Evolutionary conservation across 1,140 invertebrate genomes (phyloP).

Genomic region (Pogonomyrmex californicus): DNA sequence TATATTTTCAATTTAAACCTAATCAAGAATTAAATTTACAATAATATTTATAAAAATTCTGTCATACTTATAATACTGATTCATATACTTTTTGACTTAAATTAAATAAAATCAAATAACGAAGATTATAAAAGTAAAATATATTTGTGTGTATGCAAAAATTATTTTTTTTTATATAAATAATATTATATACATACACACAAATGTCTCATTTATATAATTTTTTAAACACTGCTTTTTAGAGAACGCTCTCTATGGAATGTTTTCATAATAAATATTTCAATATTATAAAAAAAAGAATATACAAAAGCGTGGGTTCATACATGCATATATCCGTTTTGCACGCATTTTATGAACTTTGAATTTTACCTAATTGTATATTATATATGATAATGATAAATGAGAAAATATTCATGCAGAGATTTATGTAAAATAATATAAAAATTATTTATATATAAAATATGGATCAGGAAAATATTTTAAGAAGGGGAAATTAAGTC

Average conservation of each 20-base stretch:
- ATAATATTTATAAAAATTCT: neutral
- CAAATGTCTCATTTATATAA: constrained; percentile 7
- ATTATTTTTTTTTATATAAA: neutral
- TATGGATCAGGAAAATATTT: neutral
- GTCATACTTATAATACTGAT: neutral
- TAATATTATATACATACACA: neutral
- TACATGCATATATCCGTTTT: neutral
- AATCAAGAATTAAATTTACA: neutral
- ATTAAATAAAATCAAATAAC: constrained; percentile 7
- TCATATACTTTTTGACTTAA: constrained; percentile 3
- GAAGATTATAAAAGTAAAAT: constrained; percentile 17
- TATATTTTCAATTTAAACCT: neutral
- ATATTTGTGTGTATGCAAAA: constrained; percentile 8
- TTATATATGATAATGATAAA: constrained; percentile 18
- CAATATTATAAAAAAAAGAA: neutral
- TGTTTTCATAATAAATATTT: constrained; percentile 1
- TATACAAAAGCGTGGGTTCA: constrained; percentile 1
- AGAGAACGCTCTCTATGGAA: neutral
- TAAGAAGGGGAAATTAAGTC: constrained; percentile 20
- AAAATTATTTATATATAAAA: constrained; percentile 9
- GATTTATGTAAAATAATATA: constrained; percentile 25
- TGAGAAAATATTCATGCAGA: constrained; percentile 24
- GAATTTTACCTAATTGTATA: neutral
- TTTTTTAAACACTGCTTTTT: neutral
- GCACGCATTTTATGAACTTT: neutral